Percentiles rank a stretch among this genome's conserved stretches.
Evolutionary conservation across 2,888 invertebrate genomes (phyloP).

Genomic region (Drosophila cracens): DNA sequence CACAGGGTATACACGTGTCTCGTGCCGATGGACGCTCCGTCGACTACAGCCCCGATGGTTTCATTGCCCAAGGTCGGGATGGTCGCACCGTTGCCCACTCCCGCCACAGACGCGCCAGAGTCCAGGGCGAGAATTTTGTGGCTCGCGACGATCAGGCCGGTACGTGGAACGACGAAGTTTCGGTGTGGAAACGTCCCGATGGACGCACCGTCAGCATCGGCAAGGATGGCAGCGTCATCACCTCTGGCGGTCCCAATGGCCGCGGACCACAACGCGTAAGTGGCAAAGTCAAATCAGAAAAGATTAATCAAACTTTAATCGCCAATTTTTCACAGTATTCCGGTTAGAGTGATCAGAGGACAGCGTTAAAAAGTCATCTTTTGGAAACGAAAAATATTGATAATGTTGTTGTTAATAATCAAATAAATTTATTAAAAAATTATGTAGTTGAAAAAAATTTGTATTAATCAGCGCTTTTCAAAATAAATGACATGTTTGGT

Average conservation of each 20-base stretch:
- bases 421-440: not conserved
- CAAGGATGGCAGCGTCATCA: conserved; percentile 40
- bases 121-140: conserved; percentile 62
- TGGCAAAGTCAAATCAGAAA: not conserved
- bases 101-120: conserved; percentile 45
- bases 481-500: not conserved
- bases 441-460: not conserved
- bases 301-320: not conserved
- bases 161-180: conserved; percentile 36
- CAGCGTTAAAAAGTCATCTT: not conserved
- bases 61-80: conserved; percentile 20
- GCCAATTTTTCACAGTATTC: conserved; percentile 25
- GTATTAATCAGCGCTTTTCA: not conserved
- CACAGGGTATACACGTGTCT: conserved; percentile 10
- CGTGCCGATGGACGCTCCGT: conserved; percentile 39
- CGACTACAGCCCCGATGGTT: conserved; percentile 12
- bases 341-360: conserved; percentile 19
- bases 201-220: conserved; percentile 61
- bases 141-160: conserved; percentile 65
- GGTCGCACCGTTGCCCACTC: conserved; percentile 29
- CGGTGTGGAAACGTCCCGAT: conserved; percentile 62
- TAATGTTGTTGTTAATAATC: not conserved
- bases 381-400: not conserved
- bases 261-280: conserved; percentile 53
- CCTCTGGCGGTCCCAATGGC: conserved; percentile 60